phyloP scores from a whole-genome alignment of 2,113 vertebrate genomes.

The Silurus asotus region DNA sequence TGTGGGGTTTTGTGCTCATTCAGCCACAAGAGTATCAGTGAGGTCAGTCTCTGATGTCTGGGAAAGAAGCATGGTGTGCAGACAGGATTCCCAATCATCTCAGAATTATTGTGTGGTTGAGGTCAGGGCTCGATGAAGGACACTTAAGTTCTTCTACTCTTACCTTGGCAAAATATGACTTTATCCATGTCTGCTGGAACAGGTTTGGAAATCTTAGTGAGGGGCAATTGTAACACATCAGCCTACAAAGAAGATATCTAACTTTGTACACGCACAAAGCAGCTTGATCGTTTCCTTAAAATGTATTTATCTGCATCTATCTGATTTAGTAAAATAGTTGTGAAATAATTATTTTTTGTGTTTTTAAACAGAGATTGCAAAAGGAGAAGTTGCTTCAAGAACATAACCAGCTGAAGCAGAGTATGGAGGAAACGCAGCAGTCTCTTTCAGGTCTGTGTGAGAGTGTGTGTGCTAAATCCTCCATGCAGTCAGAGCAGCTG shows the following conservation, averaged over 20 bases:
- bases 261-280: neutral
- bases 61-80: neutral
- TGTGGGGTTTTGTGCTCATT: neutral
- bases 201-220: neutral
- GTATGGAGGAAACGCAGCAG: constrained; percentile 84
- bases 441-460: constrained; percentile 86
- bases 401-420: constrained; percentile 81
- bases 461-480: constrained; percentile 80
- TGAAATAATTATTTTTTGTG: neutral
- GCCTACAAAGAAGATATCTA: neutral
- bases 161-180: no score
- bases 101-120: neutral
- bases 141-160: neutral
- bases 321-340: neutral
- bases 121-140: neutral
- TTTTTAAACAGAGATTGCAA: constrained; percentile 78
- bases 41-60: neutral
- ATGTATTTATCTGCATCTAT: neutral
- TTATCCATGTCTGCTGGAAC: neutral
- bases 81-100: neutral
- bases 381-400: constrained; percentile 88
- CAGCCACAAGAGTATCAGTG: neutral
- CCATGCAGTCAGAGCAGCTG: constrained; percentile 81
- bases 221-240: neutral
- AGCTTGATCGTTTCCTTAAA: neutral